A percentile compares a stretch with the other conserved stretches of the same genome.
phyloP scores from a whole-genome alignment of 2,888 invertebrate species.

The Agrochola lychnidis region DNA sequence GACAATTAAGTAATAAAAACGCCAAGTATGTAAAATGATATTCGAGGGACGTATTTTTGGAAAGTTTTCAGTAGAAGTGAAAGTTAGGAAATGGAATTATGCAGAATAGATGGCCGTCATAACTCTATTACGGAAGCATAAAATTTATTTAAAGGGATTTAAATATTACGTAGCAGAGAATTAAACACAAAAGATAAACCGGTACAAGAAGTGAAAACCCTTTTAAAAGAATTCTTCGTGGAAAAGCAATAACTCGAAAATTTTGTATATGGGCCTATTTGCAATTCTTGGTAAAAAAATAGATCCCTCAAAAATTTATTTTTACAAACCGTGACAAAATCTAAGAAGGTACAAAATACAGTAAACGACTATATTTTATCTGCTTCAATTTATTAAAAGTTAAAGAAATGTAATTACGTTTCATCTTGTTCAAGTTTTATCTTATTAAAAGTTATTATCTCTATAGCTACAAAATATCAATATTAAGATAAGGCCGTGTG shows the following conservation, averaged over 20 bases:
- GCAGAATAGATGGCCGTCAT: conserved; percentile 50
- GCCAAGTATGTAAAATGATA: conserved; percentile 40
- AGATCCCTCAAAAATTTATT: neutral
- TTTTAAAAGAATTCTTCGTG: conserved; percentile 5
- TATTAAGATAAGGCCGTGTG: neutral
- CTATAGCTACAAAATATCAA: conserved; percentile 8
- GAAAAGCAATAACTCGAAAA: conserved; percentile 9
- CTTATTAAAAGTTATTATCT: neutral
- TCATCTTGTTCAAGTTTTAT: conserved; percentile 5
- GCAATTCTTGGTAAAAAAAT: conserved; percentile 5
- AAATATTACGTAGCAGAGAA: conserved; percentile 23
- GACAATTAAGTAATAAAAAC: conserved; percentile 60
- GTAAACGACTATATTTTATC: neutral
- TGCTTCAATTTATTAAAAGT: neutral
- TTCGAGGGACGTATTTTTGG: conserved; percentile 39
- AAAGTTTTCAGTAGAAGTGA: conserved; percentile 63
- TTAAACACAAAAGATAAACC: neutral
- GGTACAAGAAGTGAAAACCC: neutral
- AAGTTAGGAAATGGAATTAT: conserved; percentile 54
- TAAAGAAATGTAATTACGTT: conserved; percentile 1
- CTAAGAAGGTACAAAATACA: conserved; percentile 1
- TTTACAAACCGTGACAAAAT: neutral
- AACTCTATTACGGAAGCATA: conserved; percentile 27
- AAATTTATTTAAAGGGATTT: conserved; percentile 36
- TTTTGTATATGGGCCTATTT: neutral